Base-by-base conservation (phyloP, 2,888 invertebrate species). In the Aphidoletes aphidimyza region DNA sequence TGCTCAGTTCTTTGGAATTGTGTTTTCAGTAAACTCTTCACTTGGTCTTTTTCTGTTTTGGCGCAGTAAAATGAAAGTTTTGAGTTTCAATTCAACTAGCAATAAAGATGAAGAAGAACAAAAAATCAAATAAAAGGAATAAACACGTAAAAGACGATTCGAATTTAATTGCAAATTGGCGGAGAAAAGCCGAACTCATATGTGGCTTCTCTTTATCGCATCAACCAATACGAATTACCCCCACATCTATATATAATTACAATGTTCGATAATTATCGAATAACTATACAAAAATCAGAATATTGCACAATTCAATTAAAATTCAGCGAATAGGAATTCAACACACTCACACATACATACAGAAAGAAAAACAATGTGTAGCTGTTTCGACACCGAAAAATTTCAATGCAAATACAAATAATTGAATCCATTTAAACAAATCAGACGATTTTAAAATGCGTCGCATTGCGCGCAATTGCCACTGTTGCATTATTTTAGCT, bases 401-500 rank as follows among this genome's bases (percentile, higher is more conserved):
- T 5, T 54, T n/a, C 3, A 22, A 26, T n/a, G 54, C 54, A 69
- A n/a, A 2, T 69, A 30, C 26, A 69, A 11, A 34, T 69, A 69
- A 69, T 69, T 69, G 69, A 69, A 69, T 69, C 69, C 30, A 26
- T 69, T 69, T 54, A 54, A 54, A 22, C 69, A 69, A 69, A 69
- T 69, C 69, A 69, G 8, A 42, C 8, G 42, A 42, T 42, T 42
- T 42, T 42, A 42, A 42, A 42, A 14, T 42, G 8, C 8, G 14
- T 42, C 8, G 30, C 17, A 1, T 69, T 8, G 69, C 30, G 11
- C 17, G 47, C 26, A 3, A 14, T 54, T 22, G 54, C 14, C 22
- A 3, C 9, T 47, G 6, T 17, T 47, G 19, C 17, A 17, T 47
- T 47, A 17, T 9, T 11, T 47, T n/a, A n/a, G n/a, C n/a, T n/a